Conservation (phyloP, 2,113 vertebrate genomes). For the Hemibagrus wyckioides region DNA sequence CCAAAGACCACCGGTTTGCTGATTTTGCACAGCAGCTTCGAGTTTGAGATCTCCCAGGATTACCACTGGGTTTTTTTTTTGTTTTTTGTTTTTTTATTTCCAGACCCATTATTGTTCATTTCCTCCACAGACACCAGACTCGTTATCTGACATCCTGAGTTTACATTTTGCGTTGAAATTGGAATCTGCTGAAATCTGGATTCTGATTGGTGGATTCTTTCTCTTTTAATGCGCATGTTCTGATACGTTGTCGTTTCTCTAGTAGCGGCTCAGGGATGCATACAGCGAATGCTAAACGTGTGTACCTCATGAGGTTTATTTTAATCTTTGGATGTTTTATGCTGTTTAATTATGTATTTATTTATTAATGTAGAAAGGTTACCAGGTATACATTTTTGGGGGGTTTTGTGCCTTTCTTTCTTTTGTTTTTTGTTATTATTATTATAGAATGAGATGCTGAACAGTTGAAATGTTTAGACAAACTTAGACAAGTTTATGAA, state of each 20-base stretch:
- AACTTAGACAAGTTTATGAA: neutral
- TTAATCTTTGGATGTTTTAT: neutral
- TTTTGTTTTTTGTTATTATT: neutral
- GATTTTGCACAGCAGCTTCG: conserved; percentile 88
- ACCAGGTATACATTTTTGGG: neutral
- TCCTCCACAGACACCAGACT: neutral
- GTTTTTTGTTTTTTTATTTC: neutral
- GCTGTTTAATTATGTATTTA: neutral
- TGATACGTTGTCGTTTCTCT: neutral
- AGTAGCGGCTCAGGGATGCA: neutral
- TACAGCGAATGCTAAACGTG: neutral
- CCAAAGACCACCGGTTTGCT: conserved; percentile 84
- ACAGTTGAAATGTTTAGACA: neutral
- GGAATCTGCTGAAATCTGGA: neutral
- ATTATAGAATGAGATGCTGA: neutral
- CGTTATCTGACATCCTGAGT: neutral
- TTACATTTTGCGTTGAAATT: neutral
- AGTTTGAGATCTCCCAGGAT: conserved; percentile 76
- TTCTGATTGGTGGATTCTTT: neutral
- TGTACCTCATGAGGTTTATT: conserved; percentile 6
- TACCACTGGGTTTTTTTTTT: neutral
- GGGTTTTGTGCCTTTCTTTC: conserved; percentile 6
- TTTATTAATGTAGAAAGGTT: neutral
- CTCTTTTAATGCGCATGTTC: neutral
- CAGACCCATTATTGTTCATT: neutral